Conservation (phyloP, 2,888 invertebrate species). For the Eupithecia centaureata region DNA sequence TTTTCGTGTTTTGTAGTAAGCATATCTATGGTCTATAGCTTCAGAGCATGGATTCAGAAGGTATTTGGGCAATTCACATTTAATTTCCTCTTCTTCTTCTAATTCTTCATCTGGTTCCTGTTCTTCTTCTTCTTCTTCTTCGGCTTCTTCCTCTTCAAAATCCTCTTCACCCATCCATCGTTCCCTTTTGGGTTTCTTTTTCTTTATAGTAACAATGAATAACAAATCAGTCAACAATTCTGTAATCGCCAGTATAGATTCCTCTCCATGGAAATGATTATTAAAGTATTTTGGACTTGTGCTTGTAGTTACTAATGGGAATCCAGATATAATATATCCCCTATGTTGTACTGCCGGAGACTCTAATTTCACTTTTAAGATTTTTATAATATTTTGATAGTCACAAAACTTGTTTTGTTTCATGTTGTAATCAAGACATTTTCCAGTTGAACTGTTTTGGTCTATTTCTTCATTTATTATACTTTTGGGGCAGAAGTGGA, state of each 20-base stretch:
- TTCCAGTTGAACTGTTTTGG: conserved; percentile 81
- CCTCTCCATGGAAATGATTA: conserved; percentile 62
- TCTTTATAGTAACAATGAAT: conserved; percentile 54
- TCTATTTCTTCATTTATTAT: conserved; percentile 84
- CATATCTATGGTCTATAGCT: conserved; percentile 52
- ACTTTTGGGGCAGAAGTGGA: conserved; percentile 83
- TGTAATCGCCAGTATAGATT: conserved; percentile 54
- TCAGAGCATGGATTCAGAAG: conserved; percentile 62
- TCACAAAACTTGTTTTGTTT: conserved; percentile 78
- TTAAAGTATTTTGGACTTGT: conserved; percentile 51
- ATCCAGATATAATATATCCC: conserved; percentile 86
- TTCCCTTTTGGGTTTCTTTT: conserved; percentile 56
- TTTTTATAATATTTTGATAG: conserved; percentile 75
- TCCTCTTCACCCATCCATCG: conserved; percentile 26
- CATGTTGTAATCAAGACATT: conserved; percentile 84
- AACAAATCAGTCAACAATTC: conserved; percentile 61
- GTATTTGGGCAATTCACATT: conserved; percentile 66
- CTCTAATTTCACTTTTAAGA: conserved; percentile 80
- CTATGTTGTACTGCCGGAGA: conserved; percentile 81
- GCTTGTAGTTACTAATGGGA: conserved; percentile 84
- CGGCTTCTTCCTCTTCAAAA: conserved; percentile 37
- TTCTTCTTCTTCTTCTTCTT: conserved; percentile 45
- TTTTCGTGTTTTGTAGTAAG: conserved; percentile 57
- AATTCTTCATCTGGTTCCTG: conserved; percentile 48
- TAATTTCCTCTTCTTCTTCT: conserved; percentile 53